phyloP scores from a whole-genome alignment of 2,888 invertebrate species.

The Spilosoma lubricipeda region DNA sequence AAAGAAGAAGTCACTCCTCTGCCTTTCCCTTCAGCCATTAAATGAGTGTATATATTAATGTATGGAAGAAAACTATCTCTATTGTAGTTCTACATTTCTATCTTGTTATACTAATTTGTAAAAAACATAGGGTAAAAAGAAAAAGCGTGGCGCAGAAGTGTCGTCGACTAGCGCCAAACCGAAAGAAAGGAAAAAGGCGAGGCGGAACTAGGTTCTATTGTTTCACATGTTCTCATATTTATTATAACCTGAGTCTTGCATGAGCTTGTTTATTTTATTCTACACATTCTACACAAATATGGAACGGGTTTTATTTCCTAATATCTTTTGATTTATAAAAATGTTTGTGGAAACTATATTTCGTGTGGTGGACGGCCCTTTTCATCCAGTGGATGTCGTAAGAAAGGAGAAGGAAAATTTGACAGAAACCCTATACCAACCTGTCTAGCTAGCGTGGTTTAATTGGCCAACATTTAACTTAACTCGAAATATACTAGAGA shows the following conservation, averaged over 20 bases:
- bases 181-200: slow-evolving; percentile 53
- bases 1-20: neutral
- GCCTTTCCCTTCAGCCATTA: neutral
- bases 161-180: slow-evolving; percentile 26
- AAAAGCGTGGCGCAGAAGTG: slow-evolving; percentile 35
- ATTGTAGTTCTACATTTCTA: neutral
- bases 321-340: too few species aligned
- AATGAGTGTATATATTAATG: neutral
- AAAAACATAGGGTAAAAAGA: slow-evolving; percentile 48
- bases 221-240: neutral
- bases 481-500: neutral
- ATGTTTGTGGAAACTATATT: too few species aligned
- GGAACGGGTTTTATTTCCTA: neutral
- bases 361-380: too few species aligned
- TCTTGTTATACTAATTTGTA: neutral
- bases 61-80: neutral
- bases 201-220: slow-evolving; percentile 59
- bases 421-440: too few species aligned
- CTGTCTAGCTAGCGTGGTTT: too few species aligned
- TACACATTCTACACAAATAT: neutral
- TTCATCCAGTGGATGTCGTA: too few species aligned
- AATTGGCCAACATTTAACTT: too few species aligned
- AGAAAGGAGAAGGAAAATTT: too few species aligned
- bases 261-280: neutral
- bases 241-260: slow-evolving; percentile 2